Percentiles rank a stretch among this genome's conserved stretches.
Evolutionary conservation across 2,113 vertebrate species (phyloP).

Genomic region (Pholis gunnellus): DNA sequence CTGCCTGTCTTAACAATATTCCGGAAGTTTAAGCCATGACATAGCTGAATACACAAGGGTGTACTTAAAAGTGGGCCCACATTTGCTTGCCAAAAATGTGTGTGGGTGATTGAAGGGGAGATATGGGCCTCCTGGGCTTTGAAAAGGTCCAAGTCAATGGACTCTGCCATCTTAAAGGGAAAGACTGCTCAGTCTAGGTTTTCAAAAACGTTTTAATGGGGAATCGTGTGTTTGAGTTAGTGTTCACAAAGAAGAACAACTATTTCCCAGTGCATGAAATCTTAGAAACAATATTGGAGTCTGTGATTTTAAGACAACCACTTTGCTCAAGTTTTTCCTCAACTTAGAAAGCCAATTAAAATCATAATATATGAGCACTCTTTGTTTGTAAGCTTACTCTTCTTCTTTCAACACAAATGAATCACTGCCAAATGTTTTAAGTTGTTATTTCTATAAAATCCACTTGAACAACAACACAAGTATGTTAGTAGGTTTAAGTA

Average conservation of each 20-base stretch:
- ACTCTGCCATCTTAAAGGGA: constrained; percentile 71
- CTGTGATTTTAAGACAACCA: background rate
- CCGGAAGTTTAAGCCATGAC: constrained; percentile 76
- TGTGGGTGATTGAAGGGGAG: constrained; percentile 77
- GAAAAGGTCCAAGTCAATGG: constrained; percentile 74
- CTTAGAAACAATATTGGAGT: constrained; percentile 7
- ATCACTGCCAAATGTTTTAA: background rate
- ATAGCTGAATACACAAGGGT: constrained; percentile 80
- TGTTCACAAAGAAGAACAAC: constrained; percentile 31
- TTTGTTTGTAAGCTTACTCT: background rate
- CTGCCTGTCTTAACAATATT: constrained; percentile 80
- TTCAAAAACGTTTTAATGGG: constrained; percentile 65
- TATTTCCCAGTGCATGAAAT: constrained; percentile 24
- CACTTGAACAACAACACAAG: background rate
- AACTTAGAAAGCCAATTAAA: background rate
- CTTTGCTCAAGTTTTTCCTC: background rate
- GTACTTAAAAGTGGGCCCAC: constrained; percentile 77
- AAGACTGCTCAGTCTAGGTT: constrained; percentile 56
- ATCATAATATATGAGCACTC: background rate
- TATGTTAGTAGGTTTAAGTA: background rate
- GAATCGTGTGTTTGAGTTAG: constrained; percentile 40
- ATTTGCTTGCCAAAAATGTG: constrained; percentile 77
- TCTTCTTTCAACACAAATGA: background rate
- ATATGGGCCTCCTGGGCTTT: constrained; percentile 76
- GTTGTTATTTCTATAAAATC: background rate